Conservation (phyloP, 2,888 invertebrate species). For the Microctonus hyperodae region DNA sequence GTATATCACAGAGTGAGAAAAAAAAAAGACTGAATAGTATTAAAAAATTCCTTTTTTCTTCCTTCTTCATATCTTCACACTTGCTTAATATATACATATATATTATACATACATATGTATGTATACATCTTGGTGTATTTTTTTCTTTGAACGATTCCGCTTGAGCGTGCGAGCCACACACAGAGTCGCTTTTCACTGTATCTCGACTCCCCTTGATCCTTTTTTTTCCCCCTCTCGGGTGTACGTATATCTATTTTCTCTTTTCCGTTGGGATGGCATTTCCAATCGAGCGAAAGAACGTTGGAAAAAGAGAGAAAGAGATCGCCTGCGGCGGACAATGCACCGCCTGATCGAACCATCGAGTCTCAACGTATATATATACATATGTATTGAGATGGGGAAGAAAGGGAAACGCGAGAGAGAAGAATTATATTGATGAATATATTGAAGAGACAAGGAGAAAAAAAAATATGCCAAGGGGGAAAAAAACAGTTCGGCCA, state of each 20-base stretch:
- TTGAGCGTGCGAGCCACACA: slow-evolving; percentile 5
- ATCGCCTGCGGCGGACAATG: slow-evolving; percentile 24
- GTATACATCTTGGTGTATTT: too few relatives aligned
- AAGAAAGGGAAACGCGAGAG: too few relatives aligned
- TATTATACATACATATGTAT: not conserved
- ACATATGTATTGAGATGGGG: not conserved
- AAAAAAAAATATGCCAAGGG: not conserved
- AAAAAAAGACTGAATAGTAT: not conserved
- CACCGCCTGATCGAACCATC: slow-evolving; percentile 12
- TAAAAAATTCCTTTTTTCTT: not conserved
- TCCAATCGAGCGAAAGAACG: slow-evolving; percentile 19
- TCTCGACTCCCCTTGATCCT: not conserved
- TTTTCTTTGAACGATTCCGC: not conserved
- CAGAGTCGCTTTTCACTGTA: not conserved
- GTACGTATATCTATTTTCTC: slow-evolving; percentile 15
- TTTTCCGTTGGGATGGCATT: slow-evolving; percentile 21
- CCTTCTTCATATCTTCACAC: not conserved
- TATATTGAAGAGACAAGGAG: not conserved
- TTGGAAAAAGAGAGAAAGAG: not conserved
- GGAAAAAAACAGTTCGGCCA: not conserved
- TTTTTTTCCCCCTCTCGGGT: not conserved
- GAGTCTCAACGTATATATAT: not conserved
- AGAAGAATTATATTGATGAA: not conserved
- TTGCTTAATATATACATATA: not conserved
- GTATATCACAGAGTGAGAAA: not conserved